Conservation (phyloP, 2,797 vertebrate species). For the Sebastes matsubarae region DNA sequence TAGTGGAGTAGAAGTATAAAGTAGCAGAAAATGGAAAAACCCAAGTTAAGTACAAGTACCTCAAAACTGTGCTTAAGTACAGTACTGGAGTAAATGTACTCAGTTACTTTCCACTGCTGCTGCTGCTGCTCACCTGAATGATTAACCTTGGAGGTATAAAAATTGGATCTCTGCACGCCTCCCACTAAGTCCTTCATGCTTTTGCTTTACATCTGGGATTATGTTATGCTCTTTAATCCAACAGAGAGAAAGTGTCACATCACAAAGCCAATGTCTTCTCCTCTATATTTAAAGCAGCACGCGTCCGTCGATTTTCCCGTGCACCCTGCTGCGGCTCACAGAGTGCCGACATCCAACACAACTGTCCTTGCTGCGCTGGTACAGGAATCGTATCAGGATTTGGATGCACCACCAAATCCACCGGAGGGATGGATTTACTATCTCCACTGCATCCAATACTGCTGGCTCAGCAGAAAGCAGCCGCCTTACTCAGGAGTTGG, state of each 20-base stretch:
- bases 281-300: conserved; percentile 3
- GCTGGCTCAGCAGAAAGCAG: conserved; percentile 61
- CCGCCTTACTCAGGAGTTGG: conserved; percentile 49
- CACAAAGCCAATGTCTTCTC: conserved; percentile 12
- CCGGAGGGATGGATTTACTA: conserved; percentile 71
- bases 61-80: not conserved
- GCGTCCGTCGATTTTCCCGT: not conserved
- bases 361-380: not conserved
- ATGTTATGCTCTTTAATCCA: conserved; percentile 14
- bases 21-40: no score
- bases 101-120: not conserved
- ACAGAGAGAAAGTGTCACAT: conserved; percentile 23
- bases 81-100: not conserved
- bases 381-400: conserved; percentile 27
- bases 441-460: conserved; percentile 39
- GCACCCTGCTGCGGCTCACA: conserved; percentile 14
- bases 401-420: conserved; percentile 38
- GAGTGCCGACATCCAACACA: conserved; percentile 9
- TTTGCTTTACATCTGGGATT: conserved; percentile 29
- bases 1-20: no score
- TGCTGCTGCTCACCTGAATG: conserved; percentile 14
- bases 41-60: no score
- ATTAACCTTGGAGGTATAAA: conserved; percentile 22
- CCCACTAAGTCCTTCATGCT: not conserved
- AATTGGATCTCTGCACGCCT: not conserved